A percentile compares a stretch with the other conserved stretches of the same genome.
phyloP scores from a whole-genome alignment of 2,113 vertebrate species.

The Athene noctua region DNA sequence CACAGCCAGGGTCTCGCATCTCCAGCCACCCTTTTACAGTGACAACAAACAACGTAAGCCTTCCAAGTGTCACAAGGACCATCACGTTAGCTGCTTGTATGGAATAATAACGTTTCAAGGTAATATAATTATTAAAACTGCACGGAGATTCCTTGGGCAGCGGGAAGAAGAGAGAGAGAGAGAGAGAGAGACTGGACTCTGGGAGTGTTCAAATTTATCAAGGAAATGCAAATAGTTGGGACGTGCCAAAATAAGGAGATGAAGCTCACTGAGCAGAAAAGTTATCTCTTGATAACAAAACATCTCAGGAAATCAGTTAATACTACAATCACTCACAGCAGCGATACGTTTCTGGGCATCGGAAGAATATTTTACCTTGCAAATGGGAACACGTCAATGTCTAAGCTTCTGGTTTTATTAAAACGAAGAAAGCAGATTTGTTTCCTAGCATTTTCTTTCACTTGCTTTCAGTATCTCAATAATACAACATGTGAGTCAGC shows the following conservation, averaged over 20 bases:
- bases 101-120: background rate
- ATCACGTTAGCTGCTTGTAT: rapidly evolving
- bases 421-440: background rate
- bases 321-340: background rate
- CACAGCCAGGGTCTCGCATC: rapidly evolving
- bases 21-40: background rate
- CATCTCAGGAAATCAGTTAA: background rate
- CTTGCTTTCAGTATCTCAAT: background rate
- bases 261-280: background rate
- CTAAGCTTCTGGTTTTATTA: background rate
- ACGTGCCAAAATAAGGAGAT: background rate
- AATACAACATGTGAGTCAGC: background rate
- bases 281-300: background rate
- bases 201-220: background rate
- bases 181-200: background rate
- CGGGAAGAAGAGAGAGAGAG: too few species aligned
- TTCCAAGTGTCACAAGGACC: background rate
- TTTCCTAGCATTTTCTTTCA: background rate
- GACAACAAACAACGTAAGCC: background rate
- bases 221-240: background rate
- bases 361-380: background rate
- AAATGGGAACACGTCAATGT: background rate
- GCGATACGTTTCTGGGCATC: background rate
- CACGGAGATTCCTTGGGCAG: background rate
- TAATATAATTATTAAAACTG: background rate